Percentiles rank a stretch among this genome's conserved stretches.
phyloP scores from a whole-genome alignment of 2,113 vertebrate genomes.

The Polypterus bichir region DNA sequence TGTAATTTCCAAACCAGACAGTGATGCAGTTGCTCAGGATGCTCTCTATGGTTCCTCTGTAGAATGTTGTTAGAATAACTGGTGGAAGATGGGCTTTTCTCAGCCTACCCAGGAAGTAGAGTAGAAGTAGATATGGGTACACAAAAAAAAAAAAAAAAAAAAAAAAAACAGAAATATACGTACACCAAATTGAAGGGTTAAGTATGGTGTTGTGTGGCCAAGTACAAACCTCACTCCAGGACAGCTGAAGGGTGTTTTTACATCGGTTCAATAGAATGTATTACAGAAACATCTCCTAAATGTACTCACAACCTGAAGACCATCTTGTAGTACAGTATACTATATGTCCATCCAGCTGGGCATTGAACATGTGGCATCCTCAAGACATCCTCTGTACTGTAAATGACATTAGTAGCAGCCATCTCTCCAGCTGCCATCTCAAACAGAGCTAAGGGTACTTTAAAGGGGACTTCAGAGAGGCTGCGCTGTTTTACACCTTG shows the following conservation, averaged over 20 bases:
- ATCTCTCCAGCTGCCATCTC: conserved; percentile 88
- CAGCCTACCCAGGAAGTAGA: too few species aligned
- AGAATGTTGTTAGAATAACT: too few species aligned
- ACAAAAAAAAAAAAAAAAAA: too few species aligned
- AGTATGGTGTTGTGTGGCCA: too few species aligned
- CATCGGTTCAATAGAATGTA: conserved; percentile 5
- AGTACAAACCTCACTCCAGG: too few species aligned
- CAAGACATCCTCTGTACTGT: conserved; percentile 8
- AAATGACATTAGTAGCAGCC: conserved; percentile 77
- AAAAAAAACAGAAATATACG: too few species aligned
- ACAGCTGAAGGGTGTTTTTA: neutral
- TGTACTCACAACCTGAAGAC: conserved; percentile 7
- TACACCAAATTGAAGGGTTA: too few species aligned
- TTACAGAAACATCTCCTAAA: neutral
- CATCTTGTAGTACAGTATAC: conserved; percentile 20
- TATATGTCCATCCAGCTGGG: conserved; percentile 88
- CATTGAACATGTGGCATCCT: conserved; percentile 29
- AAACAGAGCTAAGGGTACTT: conserved; percentile 75
- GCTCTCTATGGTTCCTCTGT: too few species aligned
- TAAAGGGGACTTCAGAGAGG: conserved; percentile 88
- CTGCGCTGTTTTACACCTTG: conserved; percentile 84
- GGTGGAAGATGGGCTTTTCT: too few species aligned
- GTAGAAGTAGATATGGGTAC: too few species aligned
- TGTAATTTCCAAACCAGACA: too few species aligned
- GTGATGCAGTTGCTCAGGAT: too few species aligned